Evolutionary conservation across 35 echinoderm and acorn worm genomes (phyloP), one percentile per base, ranked within the genome.

Genomic region (Chiridota heheva): DNA sequence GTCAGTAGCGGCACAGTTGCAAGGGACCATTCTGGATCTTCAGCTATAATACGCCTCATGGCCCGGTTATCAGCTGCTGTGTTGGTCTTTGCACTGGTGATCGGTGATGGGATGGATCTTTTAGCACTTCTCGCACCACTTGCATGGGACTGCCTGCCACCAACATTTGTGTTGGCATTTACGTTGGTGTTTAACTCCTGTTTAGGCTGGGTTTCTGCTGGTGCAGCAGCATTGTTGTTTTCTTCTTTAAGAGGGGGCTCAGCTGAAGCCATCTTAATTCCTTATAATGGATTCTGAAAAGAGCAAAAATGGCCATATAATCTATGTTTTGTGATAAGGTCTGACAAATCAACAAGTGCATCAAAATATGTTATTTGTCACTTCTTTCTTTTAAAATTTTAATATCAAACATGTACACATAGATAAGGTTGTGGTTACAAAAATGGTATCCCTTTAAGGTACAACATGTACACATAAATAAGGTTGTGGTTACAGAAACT

Each of bases 21-120:
- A 53, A 97, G 61, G n/a, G 94, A 91, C 94, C 94, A 97, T 5
- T 97, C 84, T 27, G 94, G 94, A 69, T 97, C 94, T 39, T 97
- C 94, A n/a, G 88, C 88, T 1, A 97, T 97, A 36, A 97, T 97
- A 2, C 94, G 73, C 27, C 94, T 70, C 94, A 97, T 97, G 37
- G 86, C 90, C 16, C 94, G 69, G 41, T 85, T 91, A 60, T 97
- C 94, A 28, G 89, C 85, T 24, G 94, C 94, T 39, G 94, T 60
- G 53, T 97, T 87, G 44, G 78, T 86, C 65, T 88, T 87, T n/a
- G 94, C 88, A 82, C 94, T 97, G 13, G 94, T 84, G 34, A 91
- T 77, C 0, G 95, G 95, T 20, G 89, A 98, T 36, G 95, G 95
- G 32, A 91, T 71, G 20, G 84, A 91, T 15, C 77, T 62, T 47